Percentiles rank a stretch among this genome's conserved stretches.
These are phyloP conservation scores for Branchinecta lynchi DNA, from an alignment of 1,140 invertebrate species.

Conservation along the genomic window DNA sequence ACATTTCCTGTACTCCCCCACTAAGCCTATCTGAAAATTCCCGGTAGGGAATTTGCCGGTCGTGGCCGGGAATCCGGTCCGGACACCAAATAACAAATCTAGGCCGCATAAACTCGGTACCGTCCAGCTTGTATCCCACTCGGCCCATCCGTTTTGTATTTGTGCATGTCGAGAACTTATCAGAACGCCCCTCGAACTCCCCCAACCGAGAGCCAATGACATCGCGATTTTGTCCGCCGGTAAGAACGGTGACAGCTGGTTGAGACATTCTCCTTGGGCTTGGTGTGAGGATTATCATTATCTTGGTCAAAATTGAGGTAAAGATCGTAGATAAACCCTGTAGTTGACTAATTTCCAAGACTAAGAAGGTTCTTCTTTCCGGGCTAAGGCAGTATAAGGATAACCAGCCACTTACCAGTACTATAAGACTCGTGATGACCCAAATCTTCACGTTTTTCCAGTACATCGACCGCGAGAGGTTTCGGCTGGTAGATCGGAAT, in stretches of 20 bases:
- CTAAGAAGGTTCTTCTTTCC: not conserved
- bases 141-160: no score
- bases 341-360: constrained; percentile 1
- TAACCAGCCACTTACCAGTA: constrained; percentile 42
- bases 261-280: constrained; percentile 12
- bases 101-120: no score
- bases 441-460: constrained; percentile 90
- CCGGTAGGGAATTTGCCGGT: no score
- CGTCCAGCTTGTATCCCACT: no score
- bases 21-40: no score
- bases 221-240: not conserved
- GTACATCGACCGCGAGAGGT: constrained; percentile 67
- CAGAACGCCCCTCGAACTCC: no score
- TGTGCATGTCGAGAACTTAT: no score
- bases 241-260: constrained; percentile 14
- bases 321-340: not conserved
- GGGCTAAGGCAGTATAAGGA: constrained; percentile 8
- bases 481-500: constrained; percentile 68
- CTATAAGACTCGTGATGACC: constrained; percentile 50
- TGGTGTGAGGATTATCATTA: not conserved
- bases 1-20: no score
- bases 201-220: not conserved
- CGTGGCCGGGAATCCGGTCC: no score
- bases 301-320: not conserved
- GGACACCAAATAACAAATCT: no score